phyloP scores from a whole-genome alignment of 2,113 vertebrate genomes.

The Neolamprologus fasciatus region DNA sequence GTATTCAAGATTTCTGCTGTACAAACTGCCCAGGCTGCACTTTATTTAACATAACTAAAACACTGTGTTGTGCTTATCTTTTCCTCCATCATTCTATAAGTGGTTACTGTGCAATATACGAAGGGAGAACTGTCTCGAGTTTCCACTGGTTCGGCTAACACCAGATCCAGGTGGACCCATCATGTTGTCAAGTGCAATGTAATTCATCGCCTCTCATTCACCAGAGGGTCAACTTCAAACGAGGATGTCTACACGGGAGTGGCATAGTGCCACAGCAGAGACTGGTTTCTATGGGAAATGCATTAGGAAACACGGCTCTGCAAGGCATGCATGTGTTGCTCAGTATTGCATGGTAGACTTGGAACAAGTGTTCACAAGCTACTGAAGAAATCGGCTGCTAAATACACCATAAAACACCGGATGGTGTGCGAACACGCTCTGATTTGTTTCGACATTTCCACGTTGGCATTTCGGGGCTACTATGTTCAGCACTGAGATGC shows the following conservation, averaged over 20 bases:
- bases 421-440: background rate
- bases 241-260: background rate
- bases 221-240: background rate
- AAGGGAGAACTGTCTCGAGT: background rate
- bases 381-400: background rate
- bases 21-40: constrained; percentile 11
- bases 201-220: background rate
- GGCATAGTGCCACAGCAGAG: background rate
- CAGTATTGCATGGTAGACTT: background rate
- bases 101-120: background rate
- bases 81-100: background rate
- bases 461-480: background rate
- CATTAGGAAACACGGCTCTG: background rate
- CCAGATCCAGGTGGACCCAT: background rate
- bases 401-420: background rate
- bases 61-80: background rate
- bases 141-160: background rate
- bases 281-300: background rate
- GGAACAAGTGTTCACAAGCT: background rate
- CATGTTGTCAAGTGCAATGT: background rate
- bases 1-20: constrained; percentile 32
- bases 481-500: background rate
- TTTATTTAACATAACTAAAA: background rate
- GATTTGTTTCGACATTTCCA: background rate
- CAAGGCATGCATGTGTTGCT: background rate